These are phyloP conservation scores for Ditula angustiorana DNA, from an alignment of 2,888 invertebrate genomes.

Conservation along the genomic window DNA sequence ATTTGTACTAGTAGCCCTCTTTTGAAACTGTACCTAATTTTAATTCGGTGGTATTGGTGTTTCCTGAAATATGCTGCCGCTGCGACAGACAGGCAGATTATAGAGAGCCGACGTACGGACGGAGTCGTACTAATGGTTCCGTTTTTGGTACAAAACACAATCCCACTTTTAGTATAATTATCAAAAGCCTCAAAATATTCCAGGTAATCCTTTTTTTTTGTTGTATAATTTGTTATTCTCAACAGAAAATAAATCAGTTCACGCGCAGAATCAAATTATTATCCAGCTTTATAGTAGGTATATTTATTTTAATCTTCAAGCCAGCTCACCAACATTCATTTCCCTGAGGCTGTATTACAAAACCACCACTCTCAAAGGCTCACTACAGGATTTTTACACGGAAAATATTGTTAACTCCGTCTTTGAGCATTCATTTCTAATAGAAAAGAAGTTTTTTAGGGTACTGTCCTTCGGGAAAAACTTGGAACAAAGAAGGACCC, in stretches of 20 bases:
- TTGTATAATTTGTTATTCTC: no score
- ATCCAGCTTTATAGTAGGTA: constrained; percentile 17
- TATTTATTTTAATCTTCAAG: constrained; percentile 21
- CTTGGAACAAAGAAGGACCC: background rate
- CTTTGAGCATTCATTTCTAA: constrained; percentile 40
- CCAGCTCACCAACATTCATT: constrained; percentile 24
- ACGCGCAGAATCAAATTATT: constrained; percentile 1
- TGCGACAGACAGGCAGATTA: no score
- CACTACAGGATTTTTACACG: constrained; percentile 44
- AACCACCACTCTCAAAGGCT: constrained; percentile 36
- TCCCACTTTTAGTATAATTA: no score
- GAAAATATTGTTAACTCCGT: constrained; percentile 49
- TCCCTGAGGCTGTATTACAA: constrained; percentile 35
- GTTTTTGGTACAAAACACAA: no score
- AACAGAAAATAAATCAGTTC: background rate
- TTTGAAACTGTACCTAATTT: no score
- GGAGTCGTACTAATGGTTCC: no score
- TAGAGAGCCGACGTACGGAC: no score
- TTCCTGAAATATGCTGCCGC: no score
- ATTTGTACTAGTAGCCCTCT: no score
- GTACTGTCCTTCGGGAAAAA: background rate
- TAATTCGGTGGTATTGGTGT: no score
- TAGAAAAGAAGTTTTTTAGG: constrained; percentile 51
- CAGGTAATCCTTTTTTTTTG: no score
- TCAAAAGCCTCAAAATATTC: no score